A percentile compares a stretch with the other conserved stretches of the same genome.
Conservation (phyloP, 2,888 invertebrate species). For the Diarsia mendica region DNA sequence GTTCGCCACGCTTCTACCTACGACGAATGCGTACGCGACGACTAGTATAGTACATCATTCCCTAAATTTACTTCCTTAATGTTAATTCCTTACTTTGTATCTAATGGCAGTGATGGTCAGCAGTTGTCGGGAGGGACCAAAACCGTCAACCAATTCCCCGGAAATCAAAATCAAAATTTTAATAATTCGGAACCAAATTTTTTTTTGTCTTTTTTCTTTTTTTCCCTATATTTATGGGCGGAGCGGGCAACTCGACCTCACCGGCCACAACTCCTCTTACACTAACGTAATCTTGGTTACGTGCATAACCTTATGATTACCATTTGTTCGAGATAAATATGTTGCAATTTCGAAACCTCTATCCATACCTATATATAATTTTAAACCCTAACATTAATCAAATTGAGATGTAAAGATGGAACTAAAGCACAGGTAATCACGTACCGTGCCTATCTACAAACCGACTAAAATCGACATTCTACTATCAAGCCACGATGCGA, state of each 20-base stretch:
- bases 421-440: slow-evolving; percentile 49
- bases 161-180: slow-evolving; percentile 75
- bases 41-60: slow-evolving; percentile 65
- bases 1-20: slow-evolving; percentile 34
- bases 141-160: slow-evolving; percentile 76
- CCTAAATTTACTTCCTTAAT: slow-evolving; percentile 74
- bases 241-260: slow-evolving; percentile 60
- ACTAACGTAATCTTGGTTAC: slow-evolving; percentile 66
- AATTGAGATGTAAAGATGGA: slow-evolving; percentile 60
- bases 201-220: slow-evolving; percentile 66
- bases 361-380: slow-evolving; percentile 66
- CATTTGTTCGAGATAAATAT: slow-evolving; percentile 61
- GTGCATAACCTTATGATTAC: slow-evolving; percentile 66
- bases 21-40: slow-evolving; percentile 51
- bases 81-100: slow-evolving; percentile 76
- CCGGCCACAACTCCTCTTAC: slow-evolving; percentile 61
- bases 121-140: slow-evolving; percentile 84
- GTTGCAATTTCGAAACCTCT: slow-evolving; percentile 61
- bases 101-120: slow-evolving; percentile 88
- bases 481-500: slow-evolving; percentile 66
- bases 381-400: slow-evolving; percentile 65
- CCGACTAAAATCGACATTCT: slow-evolving; percentile 60
- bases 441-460: slow-evolving; percentile 51
- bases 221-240: slow-evolving; percentile 65
- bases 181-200: slow-evolving; percentile 69